A percentile compares a stretch with the other conserved stretches of the same genome.
These are phyloP conservation scores for Eunapius fragilis DNA, from an alignment of 37 sponge, comb jelly and placozoan genomes.

Conservation along the genomic window DNA sequence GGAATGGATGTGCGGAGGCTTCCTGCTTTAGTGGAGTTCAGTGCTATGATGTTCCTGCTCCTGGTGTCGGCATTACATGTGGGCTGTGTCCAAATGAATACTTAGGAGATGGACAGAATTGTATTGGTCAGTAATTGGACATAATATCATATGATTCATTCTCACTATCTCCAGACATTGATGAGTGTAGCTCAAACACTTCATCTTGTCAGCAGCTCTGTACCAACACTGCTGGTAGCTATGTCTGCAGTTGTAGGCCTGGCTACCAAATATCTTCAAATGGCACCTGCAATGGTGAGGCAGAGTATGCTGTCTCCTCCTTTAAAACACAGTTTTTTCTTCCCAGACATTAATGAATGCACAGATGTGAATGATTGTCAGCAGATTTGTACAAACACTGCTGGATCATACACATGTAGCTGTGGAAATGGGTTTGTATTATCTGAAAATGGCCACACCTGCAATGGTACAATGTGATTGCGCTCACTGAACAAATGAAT, in stretches of 20 bases:
- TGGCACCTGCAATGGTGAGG: not conserved
- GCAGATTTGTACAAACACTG: constrained; percentile 37
- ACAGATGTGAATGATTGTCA: not conserved
- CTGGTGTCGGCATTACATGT: constrained; percentile 51
- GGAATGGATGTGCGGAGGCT: constrained; percentile 60
- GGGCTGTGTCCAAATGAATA: constrained; percentile 64
- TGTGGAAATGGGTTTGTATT: constrained; percentile 4
- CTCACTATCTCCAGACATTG: constrained; percentile 14
- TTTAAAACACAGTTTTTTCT: not conserved
- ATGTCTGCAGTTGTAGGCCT: constrained; percentile 1
- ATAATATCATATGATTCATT: not conserved
- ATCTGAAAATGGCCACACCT: not conserved
- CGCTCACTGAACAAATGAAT: not conserved
- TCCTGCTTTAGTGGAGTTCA: constrained; percentile 58
- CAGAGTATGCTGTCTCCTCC: not conserved
- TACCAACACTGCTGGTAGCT: constrained; percentile 31
- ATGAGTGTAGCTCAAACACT: constrained; percentile 21
- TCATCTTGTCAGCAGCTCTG: constrained; percentile 15
- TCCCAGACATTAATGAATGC: constrained; percentile 26
- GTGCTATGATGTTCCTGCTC: constrained; percentile 61
- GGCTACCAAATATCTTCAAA: not conserved
- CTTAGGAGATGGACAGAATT: constrained; percentile 52
- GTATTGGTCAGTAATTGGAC: constrained; percentile 38
- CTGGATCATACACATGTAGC: constrained; percentile 19
- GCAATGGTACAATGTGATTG: not conserved